Base-by-base conservation (phyloP, 2,797 vertebrate species). In the Chelmon rostratus region DNA sequence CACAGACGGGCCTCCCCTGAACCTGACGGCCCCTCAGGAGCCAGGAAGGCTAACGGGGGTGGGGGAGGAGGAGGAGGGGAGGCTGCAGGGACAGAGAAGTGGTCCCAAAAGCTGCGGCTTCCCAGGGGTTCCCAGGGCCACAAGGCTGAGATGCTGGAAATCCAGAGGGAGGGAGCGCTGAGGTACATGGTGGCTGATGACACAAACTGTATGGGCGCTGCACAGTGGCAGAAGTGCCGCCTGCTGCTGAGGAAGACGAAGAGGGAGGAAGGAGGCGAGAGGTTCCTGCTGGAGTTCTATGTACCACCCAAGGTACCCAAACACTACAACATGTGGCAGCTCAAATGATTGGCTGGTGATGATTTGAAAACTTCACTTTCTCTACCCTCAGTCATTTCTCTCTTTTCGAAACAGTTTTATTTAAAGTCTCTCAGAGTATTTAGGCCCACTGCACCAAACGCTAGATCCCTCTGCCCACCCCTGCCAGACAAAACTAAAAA, bases 151-250 rank as follows among this genome's bases (percentile, higher is more conserved):
- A 91, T 96, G 86, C 93, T 98, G 91, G 97, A 99, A 91, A 97
- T 99, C 88, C 98, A 99, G 91, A 95, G 98, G 31, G 98, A 99
- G 91, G 98, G 98, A 0, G 96, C 93, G 0, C 96, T 99, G 89
- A 94, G 97, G 78, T 99, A 97, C 95, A 99, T 98, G 97, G 97
- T 99, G 86, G 98, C 97, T 0, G 98, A 99, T 0, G 98, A 99
- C 89, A 93, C 96, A 23, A 97, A 96, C 94, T 96, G 97, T n/a
- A 94, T 97, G 83, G 97, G 97, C 0, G 92, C 95, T 0, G 95
- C 96, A 0, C 98, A 97, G 93, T 99, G 98, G 98, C 98, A 99
- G 92, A 99, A 99, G 88, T 99, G 98, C 53, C 96, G 98, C 11
- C 95, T 99, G 78, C 95, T 99, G 82, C 95, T 99, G 56, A 95